These are phyloP conservation scores for Meiosimyza decipiens DNA, from an alignment of 2,888 invertebrate genomes.

Conservation along the genomic window DNA sequence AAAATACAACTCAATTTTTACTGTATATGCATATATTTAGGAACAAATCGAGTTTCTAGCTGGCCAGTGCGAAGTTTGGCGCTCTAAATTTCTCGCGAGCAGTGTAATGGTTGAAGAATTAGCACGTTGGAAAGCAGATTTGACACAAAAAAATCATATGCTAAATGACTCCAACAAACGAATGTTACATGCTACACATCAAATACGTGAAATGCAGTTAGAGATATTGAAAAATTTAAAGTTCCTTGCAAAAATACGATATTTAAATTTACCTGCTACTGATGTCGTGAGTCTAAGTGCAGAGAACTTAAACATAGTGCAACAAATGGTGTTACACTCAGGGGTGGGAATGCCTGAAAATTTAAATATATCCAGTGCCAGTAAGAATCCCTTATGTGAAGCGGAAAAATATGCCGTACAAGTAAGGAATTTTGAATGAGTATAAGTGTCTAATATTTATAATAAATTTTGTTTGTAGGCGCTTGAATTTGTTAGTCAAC, in stretches of 20 bases:
- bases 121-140: slow-evolving; percentile 84
- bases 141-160: slow-evolving; percentile 71
- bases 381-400: slow-evolving; percentile 60
- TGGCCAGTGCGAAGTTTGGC: slow-evolving; percentile 96
- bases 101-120: slow-evolving; percentile 94
- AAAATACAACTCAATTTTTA: background rate
- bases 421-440: slow-evolving; percentile 43
- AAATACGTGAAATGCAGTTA: slow-evolving; percentile 66
- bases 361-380: slow-evolving; percentile 58
- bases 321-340: slow-evolving; percentile 65
- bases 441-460: background rate
- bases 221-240: slow-evolving; percentile 65
- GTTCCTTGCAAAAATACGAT: slow-evolving; percentile 63
- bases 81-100: slow-evolving; percentile 95
- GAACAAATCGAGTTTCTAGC: slow-evolving; percentile 94
- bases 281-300: slow-evolving; percentile 64
- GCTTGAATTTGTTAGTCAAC: slow-evolving; percentile 62
- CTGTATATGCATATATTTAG: slow-evolving; percentile 54
- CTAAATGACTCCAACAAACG: slow-evolving; percentile 63
- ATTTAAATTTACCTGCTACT: slow-evolving; percentile 62
- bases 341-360: slow-evolving; percentile 65
- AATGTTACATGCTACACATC: slow-evolving; percentile 59
- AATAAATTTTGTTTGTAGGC: slow-evolving; percentile 47
- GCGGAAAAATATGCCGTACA: slow-evolving; percentile 63
- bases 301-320: slow-evolving; percentile 65